A percentile compares a stretch with the other conserved stretches of the same genome.
phyloP scores from a whole-genome alignment of 92 coral and sea anemone species.

The Diadumene lineata region DNA sequence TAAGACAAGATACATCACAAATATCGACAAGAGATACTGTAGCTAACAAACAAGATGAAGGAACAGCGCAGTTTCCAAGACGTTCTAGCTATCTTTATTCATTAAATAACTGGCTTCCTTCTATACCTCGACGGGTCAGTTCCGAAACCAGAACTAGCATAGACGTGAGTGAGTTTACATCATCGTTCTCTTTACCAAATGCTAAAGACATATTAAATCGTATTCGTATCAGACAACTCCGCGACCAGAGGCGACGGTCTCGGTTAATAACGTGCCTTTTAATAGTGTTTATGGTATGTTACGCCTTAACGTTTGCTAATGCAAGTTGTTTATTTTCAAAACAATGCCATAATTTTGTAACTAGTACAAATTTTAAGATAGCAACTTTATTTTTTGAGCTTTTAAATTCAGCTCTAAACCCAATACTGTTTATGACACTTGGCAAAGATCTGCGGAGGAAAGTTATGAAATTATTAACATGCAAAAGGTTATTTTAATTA shows the following conservation, averaged over 20 bases:
- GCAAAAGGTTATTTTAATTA: neutral
- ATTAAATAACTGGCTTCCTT: slow-evolving; percentile 18
- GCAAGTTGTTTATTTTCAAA: slow-evolving; percentile 6
- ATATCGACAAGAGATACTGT: neutral
- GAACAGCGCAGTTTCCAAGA: neutral
- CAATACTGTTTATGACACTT: neutral
- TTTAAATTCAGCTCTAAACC: slow-evolving; percentile 1
- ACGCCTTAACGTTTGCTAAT: neutral
- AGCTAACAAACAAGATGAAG: neutral
- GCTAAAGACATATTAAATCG: neutral
- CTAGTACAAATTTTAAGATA: neutral
- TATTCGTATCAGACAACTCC: neutral
- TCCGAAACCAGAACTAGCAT: slow-evolving; percentile 4
- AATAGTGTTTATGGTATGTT: neutral
- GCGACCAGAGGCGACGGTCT: neutral
- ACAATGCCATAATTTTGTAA: neutral
- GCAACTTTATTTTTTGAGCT: slow-evolving; percentile 3
- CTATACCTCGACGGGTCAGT: neutral
- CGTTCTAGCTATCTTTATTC: neutral
- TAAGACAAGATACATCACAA: neutral
- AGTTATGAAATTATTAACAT: neutral
- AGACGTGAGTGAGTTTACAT: slow-evolving; percentile 6
- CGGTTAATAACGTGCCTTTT: neutral
- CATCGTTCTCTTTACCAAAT: neutral
- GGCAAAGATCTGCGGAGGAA: slow-evolving; percentile 9